Percentiles rank a stretch among this genome's conserved stretches.
phyloP scores from a whole-genome alignment of 2,797 vertebrate genomes.

The Rhinella marina region DNA sequence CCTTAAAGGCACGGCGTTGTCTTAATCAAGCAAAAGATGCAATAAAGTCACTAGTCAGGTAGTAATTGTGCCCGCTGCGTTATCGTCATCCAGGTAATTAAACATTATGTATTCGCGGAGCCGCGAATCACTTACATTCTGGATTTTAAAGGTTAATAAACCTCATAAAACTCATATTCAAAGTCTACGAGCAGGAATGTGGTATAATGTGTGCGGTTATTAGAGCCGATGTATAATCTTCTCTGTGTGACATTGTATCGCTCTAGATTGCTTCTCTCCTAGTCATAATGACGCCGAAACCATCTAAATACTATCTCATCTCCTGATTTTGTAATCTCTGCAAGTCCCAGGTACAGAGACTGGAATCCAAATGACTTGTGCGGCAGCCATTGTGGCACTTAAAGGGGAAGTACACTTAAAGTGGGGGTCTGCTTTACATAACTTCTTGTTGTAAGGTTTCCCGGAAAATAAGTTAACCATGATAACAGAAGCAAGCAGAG shows the following conservation, averaged over 20 bases:
- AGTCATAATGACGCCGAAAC: slow-evolving; percentile 27
- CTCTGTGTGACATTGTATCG: slow-evolving; percentile 38
- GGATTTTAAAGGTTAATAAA: slow-evolving; percentile 34
- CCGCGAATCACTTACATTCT: slow-evolving; percentile 1
- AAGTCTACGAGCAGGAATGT: slow-evolving; percentile 13
- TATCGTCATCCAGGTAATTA: slow-evolving; percentile 31
- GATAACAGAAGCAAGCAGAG: not conserved
- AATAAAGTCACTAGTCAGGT: slow-evolving; percentile 3
- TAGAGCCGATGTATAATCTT: slow-evolving; percentile 22
- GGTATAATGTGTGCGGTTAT: slow-evolving; percentile 9
- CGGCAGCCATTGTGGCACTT: not conserved
- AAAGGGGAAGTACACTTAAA: not conserved
- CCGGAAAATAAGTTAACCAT: not conserved
- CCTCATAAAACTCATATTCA: slow-evolving; percentile 22
- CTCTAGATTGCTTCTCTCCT: slow-evolving; percentile 25
- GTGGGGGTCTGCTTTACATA: not conserved
- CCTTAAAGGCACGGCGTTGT: not conserved
- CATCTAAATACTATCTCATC: slow-evolving; percentile 22
- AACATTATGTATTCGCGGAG: slow-evolving; percentile 3
- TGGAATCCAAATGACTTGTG: slow-evolving; percentile 9
- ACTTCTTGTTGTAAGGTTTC: not conserved
- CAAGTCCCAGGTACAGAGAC: not conserved
- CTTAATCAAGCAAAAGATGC: slow-evolving; percentile 10
- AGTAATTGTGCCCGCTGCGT: not conserved
- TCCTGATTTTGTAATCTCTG: slow-evolving; percentile 27